A percentile compares a stretch with the other conserved stretches of the same genome.
phyloP scores from a whole-genome alignment of 2,113 vertebrate species.

The Heliornis fulica region DNA sequence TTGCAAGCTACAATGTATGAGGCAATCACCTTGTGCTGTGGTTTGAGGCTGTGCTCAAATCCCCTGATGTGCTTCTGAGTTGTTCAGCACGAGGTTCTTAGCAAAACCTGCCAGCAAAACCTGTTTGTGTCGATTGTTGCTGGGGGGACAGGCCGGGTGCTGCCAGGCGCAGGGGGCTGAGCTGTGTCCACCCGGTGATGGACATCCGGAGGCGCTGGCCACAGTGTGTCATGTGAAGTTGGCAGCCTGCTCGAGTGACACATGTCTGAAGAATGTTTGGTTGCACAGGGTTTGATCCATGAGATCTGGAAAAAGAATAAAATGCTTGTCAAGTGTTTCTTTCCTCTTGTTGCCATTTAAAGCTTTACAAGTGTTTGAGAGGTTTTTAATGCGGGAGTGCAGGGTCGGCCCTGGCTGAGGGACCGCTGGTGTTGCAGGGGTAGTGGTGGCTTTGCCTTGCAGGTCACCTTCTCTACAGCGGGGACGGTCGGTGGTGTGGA shows the following conservation, averaged over 20 bases:
- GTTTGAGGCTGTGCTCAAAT: background rate
- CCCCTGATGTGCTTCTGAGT: background rate
- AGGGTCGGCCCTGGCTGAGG: accelerated
- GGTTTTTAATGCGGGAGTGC: accelerated
- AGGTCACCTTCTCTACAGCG: accelerated
- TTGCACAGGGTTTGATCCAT: background rate
- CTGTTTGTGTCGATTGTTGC: background rate
- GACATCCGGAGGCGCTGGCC: background rate
- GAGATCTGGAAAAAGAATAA: background rate
- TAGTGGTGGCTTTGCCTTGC: accelerated
- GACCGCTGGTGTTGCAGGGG: accelerated
- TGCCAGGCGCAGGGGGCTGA: background rate
- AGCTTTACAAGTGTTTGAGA: too few relatives aligned
- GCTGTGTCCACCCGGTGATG: background rate
- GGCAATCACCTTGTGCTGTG: too few relatives aligned
- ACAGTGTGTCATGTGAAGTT: background rate
- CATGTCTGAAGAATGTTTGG: conserved; percentile 15
- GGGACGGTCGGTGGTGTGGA: accelerated
- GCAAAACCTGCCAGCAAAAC: background rate
- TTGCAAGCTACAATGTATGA: accelerated
- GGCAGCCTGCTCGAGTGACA: conserved; percentile 5
- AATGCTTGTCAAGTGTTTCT: background rate
- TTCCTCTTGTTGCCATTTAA: background rate
- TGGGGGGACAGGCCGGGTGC: background rate
- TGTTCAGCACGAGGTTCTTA: background rate